phyloP scores from a whole-genome alignment of 1,140 invertebrate genomes.

The Brachionus plicatilis region DNA sequence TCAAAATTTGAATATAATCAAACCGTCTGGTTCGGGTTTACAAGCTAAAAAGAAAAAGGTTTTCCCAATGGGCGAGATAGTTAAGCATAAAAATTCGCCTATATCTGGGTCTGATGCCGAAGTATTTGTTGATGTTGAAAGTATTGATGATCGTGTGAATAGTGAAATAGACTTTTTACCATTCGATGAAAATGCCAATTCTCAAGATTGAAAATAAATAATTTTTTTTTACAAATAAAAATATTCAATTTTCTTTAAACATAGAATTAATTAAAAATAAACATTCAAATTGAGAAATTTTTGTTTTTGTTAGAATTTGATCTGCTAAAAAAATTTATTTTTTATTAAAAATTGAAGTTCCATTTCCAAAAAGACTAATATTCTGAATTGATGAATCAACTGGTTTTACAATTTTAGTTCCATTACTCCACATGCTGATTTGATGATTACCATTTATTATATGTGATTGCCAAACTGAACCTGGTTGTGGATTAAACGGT shows the following conservation, averaged over 20 bases:
- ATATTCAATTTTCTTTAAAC: not conserved
- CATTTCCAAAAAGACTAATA: not conserved
- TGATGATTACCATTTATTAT: not conserved
- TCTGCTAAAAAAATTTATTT: too few relatives aligned
- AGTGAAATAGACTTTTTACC: not conserved
- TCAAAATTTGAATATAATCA: not conserved
- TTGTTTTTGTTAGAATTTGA: not conserved
- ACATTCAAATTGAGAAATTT: not conserved
- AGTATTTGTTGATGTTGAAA: conserved; percentile 39
- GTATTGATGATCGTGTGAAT: conserved; percentile 28
- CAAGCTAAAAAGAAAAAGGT: conserved; percentile 9
- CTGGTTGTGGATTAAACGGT: not conserved
- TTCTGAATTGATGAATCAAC: not conserved
- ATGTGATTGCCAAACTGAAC: not conserved
- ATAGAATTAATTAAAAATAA: not conserved
- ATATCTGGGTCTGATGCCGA: conserved; percentile 36
- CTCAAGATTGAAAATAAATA: not conserved
- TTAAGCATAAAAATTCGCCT: conserved; percentile 26
- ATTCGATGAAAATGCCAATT: conserved; percentile 19
- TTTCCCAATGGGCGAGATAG: not conserved
- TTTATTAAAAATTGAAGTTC: not conserved
- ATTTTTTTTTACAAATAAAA: not conserved
- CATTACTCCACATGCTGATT: not conserved
- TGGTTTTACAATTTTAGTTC: not conserved
- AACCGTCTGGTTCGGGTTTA: not conserved